Evolutionary conservation across 2,888 invertebrate genomes (phyloP).

Genomic region (Morpho helenor): DNA sequence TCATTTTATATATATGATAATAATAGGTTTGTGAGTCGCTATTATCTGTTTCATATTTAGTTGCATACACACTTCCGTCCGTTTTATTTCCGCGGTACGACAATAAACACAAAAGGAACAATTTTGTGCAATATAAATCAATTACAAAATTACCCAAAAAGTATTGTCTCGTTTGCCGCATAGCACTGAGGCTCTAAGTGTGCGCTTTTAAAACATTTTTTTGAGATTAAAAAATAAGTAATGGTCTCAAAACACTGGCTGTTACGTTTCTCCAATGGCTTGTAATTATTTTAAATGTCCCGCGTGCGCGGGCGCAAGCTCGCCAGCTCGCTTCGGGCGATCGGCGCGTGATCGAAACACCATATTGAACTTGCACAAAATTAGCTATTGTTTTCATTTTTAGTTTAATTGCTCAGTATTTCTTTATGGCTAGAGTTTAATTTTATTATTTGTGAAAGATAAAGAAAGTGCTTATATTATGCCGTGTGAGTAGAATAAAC

Average conservation of each 20-base stretch:
- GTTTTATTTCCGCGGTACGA: background rate
- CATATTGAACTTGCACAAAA: constrained; percentile 62
- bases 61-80: too few species aligned
- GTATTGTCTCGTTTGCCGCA: constrained; percentile 47
- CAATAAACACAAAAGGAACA: background rate
- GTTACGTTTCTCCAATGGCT: constrained; percentile 74
- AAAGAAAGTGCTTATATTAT: too few species aligned
- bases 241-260: constrained; percentile 78
- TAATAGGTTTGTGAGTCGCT: background rate
- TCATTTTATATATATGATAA: background rate
- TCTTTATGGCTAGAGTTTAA: too few species aligned
- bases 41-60: too few species aligned
- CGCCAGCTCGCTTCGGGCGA: constrained; percentile 52
- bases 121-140: constrained; percentile 8
- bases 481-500: too few species aligned
- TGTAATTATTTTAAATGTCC: constrained; percentile 81
- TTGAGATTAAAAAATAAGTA: constrained; percentile 76
- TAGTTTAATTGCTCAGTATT: constrained; percentile 24
- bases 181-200: constrained; percentile 63
- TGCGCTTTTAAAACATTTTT: constrained; percentile 65
- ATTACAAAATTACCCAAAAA: constrained; percentile 40
- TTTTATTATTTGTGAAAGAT: too few species aligned
- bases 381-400: constrained; percentile 25
- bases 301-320: constrained; percentile 49
- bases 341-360: constrained; percentile 62